Evolutionary conservation across 2,888 invertebrate species (phyloP).

Genomic region (Parnassius apollo): DNA sequence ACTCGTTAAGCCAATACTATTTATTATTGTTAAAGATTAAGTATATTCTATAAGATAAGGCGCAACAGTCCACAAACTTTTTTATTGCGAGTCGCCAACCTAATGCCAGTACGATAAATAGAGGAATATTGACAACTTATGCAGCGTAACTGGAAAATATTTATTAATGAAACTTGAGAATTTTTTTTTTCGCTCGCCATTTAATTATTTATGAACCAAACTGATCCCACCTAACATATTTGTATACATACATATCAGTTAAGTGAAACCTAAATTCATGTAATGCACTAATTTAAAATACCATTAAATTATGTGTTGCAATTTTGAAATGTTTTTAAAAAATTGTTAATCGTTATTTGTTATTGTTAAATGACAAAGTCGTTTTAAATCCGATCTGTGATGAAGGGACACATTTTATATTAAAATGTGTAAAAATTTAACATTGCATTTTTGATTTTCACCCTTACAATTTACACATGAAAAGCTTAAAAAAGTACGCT

Average conservation of each 20-base stretch:
- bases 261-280: neutral
- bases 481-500: neutral
- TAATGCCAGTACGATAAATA: neutral
- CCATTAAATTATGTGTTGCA: slow-evolving; percentile 14
- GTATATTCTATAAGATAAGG: too few species aligned
- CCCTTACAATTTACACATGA: slow-evolving; percentile 31
- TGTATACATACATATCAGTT: neutral
- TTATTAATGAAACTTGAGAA: neutral
- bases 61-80: too few species aligned
- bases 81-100: too few species aligned
- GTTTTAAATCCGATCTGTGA: slow-evolving; percentile 59
- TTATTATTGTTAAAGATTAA: too few species aligned
- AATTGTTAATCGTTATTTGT: slow-evolving; percentile 32
- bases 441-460: slow-evolving; percentile 61
- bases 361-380: slow-evolving; percentile 43
- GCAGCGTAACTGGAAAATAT: too few species aligned
- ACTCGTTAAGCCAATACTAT: too few species aligned
- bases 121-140: too few species aligned
- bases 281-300: neutral
- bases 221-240: slow-evolving; percentile 19
- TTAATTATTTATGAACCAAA: slow-evolving; percentile 19
- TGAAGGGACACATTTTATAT: slow-evolving; percentile 72
- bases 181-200: slow-evolving; percentile 22
- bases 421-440: slow-evolving; percentile 67
- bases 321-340: slow-evolving; percentile 25